phyloP scores from a whole-genome alignment of 1,140 invertebrate genomes.

The Riptortus pedestris region DNA sequence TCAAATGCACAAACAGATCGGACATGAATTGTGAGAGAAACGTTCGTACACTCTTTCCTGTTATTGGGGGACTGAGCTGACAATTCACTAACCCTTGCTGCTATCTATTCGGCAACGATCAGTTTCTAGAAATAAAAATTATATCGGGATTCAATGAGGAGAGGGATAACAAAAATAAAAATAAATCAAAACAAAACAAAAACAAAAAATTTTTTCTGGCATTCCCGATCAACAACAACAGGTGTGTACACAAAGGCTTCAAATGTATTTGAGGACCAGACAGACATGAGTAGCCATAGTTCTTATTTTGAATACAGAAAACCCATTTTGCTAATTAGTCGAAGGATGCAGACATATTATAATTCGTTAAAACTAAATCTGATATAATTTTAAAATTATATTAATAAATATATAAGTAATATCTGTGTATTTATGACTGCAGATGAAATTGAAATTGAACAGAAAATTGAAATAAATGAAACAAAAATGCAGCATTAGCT shows the following conservation, averaged over 20 bases:
- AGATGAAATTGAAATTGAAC: too few species aligned
- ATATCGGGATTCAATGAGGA: constrained; percentile 24
- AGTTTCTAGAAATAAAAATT: constrained; percentile 30
- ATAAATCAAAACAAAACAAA: constrained; percentile 20
- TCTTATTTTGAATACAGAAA: too few species aligned
- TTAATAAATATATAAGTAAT: too few species aligned
- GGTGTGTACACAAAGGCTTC: not conserved
- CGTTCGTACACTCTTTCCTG: constrained; percentile 26
- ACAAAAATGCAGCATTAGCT: too few species aligned
- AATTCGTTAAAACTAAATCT: too few species aligned
- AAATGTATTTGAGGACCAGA: too few species aligned
- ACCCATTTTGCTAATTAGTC: too few species aligned
- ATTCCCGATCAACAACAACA: not conserved
- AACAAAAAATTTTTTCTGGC: not conserved
- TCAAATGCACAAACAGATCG: constrained; percentile 29
- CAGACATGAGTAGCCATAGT: too few species aligned
- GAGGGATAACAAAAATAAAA: constrained; percentile 18
- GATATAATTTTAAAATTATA: too few species aligned
- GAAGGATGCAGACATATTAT: too few species aligned
- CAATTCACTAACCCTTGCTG: constrained; percentile 22
- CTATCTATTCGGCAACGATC: constrained; percentile 25
- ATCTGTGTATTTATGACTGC: too few species aligned
- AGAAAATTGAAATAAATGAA: too few species aligned
- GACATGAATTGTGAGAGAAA: constrained; percentile 27
- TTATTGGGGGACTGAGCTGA: constrained; percentile 7